Conservation (phyloP, 2,888 invertebrate species). For the Conomelus anceps region DNA sequence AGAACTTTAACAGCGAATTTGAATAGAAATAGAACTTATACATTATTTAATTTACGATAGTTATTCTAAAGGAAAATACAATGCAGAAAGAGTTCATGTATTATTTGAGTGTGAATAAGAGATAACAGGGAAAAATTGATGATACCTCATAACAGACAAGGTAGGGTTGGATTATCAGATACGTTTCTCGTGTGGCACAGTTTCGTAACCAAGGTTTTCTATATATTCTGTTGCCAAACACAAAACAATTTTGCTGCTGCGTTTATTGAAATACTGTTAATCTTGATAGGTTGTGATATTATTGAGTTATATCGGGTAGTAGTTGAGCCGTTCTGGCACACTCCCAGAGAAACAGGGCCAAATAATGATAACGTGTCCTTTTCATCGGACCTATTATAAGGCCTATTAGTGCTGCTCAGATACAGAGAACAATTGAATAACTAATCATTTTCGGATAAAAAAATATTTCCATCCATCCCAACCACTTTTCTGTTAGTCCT, state of each 20-base stretch:
- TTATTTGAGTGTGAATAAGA: no score
- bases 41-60: no score
- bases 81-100: no score
- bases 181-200: no score
- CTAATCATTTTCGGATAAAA: background rate
- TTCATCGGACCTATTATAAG: background rate
- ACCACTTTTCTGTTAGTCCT: no score
- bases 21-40: no score
- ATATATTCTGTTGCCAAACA: background rate
- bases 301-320: background rate
- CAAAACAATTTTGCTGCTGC: background rate
- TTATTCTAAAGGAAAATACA: no score
- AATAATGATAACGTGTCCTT: background rate
- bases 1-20: no score
- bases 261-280: background rate
- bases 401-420: background rate
- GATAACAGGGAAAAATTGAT: no score
- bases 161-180: no score
- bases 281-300: background rate
- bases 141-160: no score
- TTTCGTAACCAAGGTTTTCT: no score
- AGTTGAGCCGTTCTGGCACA: background rate
- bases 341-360: background rate
- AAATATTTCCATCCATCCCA: background rate
- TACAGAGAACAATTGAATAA: background rate